These are phyloP conservation scores for Pavo muticus DNA, from an alignment of 2,113 vertebrate genomes.

Conservation along the genomic window DNA sequence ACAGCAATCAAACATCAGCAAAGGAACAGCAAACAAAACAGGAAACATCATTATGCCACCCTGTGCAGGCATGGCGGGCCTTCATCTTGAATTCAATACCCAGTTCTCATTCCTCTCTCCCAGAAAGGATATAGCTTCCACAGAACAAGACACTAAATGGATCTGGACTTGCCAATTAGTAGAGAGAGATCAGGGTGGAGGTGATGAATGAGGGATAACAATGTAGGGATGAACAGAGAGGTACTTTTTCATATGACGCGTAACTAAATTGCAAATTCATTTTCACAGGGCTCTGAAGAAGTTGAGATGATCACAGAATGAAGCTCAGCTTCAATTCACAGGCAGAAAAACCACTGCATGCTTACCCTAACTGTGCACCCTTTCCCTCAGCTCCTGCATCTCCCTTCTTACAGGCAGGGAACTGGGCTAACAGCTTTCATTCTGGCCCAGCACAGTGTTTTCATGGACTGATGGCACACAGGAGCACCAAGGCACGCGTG, in stretches of 20 bases:
- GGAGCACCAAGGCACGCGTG: neutral
- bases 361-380: too few relatives aligned
- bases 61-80: neutral
- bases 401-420: neutral
- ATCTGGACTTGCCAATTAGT: rapidly evolving
- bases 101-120: neutral
- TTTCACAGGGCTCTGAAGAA: neutral
- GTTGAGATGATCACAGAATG: neutral
- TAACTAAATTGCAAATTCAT: neutral
- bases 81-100: neutral
- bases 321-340: neutral
- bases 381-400: too few relatives aligned
- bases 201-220: neutral
- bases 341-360: neutral
- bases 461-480: rapidly evolving
- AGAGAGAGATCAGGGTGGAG: neutral
- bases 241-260: neutral
- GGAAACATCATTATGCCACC: neutral
- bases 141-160: neutral
- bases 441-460: neutral
- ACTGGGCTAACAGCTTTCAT: neutral
- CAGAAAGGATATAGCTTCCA: neutral
- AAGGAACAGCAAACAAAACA: neutral
- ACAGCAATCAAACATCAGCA: neutral
- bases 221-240: neutral